Percentiles rank a stretch among this genome's conserved stretches.
Evolutionary conservation across 2,113 vertebrate species (phyloP).

Genomic region (Tringa solitaria): DNA sequence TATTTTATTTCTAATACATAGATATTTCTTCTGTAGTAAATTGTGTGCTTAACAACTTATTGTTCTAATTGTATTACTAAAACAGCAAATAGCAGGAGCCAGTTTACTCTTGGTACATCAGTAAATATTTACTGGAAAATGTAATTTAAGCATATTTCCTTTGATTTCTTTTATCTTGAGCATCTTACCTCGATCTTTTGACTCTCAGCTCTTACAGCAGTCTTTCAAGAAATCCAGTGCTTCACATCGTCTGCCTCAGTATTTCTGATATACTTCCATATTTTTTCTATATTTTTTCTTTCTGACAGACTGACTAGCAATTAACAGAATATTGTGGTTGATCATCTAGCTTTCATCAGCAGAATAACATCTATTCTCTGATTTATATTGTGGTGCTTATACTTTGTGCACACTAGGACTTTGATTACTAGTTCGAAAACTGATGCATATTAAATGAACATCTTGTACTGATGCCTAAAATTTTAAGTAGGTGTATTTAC

Average conservation of each 20-base stretch:
- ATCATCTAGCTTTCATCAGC: background rate
- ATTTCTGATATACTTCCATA: background rate
- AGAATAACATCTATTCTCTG: background rate
- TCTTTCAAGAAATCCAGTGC: background rate
- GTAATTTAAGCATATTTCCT: background rate
- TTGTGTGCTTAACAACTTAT: background rate
- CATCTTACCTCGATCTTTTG: background rate
- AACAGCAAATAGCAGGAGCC: background rate
- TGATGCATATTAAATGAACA: background rate
- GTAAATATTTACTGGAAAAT: background rate
- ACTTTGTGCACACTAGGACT: background rate
- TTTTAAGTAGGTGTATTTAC: background rate
- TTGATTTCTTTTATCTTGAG: background rate
- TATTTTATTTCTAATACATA: background rate
- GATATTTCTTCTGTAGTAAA: background rate
- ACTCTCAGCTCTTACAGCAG: background rate
- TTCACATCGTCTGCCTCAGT: background rate
- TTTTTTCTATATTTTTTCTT: background rate
- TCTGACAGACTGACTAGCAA: background rate
- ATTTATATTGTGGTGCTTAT: background rate
- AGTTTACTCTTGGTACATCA: background rate
- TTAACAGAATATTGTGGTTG: background rate
- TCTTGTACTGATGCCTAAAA: background rate
- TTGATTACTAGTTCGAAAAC: background rate
- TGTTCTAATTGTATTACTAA: background rate